Evolutionary conservation across 2,888 invertebrate species (phyloP), one percentile per base, ranked within the genome.

Genomic region (Platypus cylindrus): DNA sequence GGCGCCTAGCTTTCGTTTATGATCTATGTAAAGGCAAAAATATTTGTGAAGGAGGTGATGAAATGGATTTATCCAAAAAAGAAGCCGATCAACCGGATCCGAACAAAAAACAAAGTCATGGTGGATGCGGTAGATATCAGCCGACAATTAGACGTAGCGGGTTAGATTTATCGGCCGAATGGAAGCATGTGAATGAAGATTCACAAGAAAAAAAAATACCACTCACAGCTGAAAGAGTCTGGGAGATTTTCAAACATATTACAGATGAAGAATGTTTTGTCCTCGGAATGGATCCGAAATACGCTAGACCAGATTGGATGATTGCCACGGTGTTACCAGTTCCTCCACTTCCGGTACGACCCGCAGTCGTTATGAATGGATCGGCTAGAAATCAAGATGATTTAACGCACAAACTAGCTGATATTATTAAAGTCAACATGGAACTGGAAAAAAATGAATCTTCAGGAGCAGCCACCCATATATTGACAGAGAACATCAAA

Each of bases 251-350:
- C 23, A 91, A 93, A 62, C 85, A 87, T 53, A 90, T 94, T 32
- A 79, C 82, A 47, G 97, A 98, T 62, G 98, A 98, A 58, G 98
- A 98, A 59, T 91, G 93, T 45, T 79, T 84, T 43, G 84, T 94
- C 46, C 66, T 95, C 48, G 83, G 48, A 26, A 93, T 99, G 93
- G 95, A 98, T 61, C 94, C 95, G 0, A 90, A 90, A 60, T 91
- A 80, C 62, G 90, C 97, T 0, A 73, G 98, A 31, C 98, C 98
- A 4, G 98, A 99, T 67, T 99, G 98, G 97, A 97, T 99, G 97
- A 83, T 99, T 45, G 75, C 93, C 4, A 95, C 97, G 2, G 94
- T 94, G 8, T 62, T 98, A 39, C 98, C 98, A 0, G 98, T 99
- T 0, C 95, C 98, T 1, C 98, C 98, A 3, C 64, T 98, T 15